phyloP scores from a whole-genome alignment of 2,888 invertebrate genomes.

The Campoplex capitator region DNA sequence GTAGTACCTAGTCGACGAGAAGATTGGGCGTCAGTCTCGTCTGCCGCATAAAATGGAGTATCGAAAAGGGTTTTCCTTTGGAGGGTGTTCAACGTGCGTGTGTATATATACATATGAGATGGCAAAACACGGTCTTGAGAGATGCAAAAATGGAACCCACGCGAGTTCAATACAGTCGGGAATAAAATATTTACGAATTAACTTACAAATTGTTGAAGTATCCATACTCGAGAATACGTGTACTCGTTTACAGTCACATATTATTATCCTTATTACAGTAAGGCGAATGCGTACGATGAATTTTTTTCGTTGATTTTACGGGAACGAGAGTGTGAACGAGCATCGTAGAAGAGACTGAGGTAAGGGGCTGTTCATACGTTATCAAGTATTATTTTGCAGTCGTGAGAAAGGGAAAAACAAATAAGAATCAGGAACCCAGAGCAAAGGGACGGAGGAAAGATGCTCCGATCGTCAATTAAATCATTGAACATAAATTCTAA shows the following conservation, averaged over 20 bases:
- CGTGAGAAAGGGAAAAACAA: background rate
- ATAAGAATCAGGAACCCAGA: slow-evolving; percentile 2
- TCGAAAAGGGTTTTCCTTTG: slow-evolving; percentile 38
- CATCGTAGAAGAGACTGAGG: background rate
- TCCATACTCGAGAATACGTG: slow-evolving; percentile 21
- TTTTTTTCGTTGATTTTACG: slow-evolving; percentile 40
- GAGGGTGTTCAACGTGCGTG: background rate
- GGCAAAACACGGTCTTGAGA: slow-evolving; percentile 27
- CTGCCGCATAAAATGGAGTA: slow-evolving; percentile 43
- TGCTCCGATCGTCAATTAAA: slow-evolving; percentile 76
- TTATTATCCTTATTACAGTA: slow-evolving; percentile 50
- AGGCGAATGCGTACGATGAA: slow-evolving; percentile 7
- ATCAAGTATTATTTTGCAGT: slow-evolving; percentile 62
- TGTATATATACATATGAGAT: background rate
- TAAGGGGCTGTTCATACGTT: slow-evolving; percentile 50
- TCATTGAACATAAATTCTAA: slow-evolving; percentile 76
- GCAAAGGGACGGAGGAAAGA: slow-evolving; percentile 35
- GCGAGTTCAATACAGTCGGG: slow-evolving; percentile 33
- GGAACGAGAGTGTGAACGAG: slow-evolving; percentile 50
- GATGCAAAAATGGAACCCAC: slow-evolving; percentile 41
- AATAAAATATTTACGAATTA: slow-evolving; percentile 52
- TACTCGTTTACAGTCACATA: slow-evolving; percentile 50
- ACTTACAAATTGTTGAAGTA: slow-evolving; percentile 57
- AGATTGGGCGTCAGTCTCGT: slow-evolving; percentile 41
- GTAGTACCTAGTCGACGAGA: slow-evolving; percentile 38